Evolutionary conservation across 2,113 vertebrate genomes (phyloP).

Genomic region (Nothocercus julius): DNA sequence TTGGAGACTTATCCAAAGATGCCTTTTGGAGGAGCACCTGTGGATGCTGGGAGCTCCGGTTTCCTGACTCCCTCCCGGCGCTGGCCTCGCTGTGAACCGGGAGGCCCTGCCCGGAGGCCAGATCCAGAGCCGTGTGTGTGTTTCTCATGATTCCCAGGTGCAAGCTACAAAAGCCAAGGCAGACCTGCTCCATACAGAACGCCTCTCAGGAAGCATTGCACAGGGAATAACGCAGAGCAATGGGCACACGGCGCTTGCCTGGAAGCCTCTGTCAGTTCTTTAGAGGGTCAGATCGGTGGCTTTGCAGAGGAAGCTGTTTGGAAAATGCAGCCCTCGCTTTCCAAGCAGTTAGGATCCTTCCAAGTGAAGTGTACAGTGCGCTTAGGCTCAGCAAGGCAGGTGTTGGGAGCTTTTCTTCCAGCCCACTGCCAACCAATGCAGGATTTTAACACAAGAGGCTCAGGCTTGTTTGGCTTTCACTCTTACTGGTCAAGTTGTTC

Average conservation of each 20-base stretch:
- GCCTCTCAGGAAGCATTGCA: not conserved
- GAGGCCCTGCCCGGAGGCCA: not conserved
- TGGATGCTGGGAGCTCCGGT: not conserved
- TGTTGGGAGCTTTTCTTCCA: not conserved
- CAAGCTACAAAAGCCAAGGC: not conserved
- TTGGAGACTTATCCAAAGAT: not conserved
- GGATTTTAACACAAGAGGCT: not conserved
- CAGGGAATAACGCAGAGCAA: not conserved
- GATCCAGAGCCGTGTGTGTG: not conserved
- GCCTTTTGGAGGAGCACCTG: not conserved
- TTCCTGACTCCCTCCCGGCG: not conserved
- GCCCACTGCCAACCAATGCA: not conserved
- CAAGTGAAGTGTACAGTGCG: not conserved
- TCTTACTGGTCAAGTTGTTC: not conserved
- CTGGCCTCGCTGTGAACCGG: not conserved
- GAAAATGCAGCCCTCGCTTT: not conserved
- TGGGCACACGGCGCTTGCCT: accelerated
- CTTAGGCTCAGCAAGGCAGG: not conserved
- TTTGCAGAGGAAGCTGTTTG: not conserved
- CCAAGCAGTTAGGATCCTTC: not conserved
- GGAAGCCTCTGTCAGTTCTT: not conserved
- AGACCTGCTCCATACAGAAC: not conserved
- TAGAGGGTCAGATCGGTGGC: not conserved
- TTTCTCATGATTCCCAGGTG: not conserved
- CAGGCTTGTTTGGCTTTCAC: not conserved